These are phyloP conservation scores for Ctenosaura bakeri DNA, from an alignment of 2,797 vertebrate genomes.

Conservation along the genomic window DNA sequence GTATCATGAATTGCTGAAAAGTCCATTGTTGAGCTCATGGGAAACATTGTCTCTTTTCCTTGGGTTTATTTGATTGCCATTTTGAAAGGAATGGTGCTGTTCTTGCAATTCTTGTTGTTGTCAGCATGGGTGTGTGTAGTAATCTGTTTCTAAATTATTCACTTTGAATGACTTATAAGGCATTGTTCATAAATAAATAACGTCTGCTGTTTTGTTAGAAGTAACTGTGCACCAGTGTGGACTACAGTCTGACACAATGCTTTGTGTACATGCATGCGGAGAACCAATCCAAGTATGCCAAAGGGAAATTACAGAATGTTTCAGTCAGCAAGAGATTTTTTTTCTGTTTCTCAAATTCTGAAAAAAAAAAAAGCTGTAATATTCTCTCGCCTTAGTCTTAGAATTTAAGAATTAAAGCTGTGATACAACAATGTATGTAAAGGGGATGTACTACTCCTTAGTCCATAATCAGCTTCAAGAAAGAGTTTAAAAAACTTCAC, in stretches of 20 bases:
- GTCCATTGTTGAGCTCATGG: background rate
- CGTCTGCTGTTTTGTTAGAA: conserved; percentile 31
- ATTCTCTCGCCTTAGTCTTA: conserved; percentile 35
- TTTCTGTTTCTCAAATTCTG: conserved; percentile 24
- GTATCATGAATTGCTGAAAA: background rate
- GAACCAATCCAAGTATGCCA: rapidly evolving
- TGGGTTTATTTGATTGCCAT: background rate
- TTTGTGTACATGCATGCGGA: background rate
- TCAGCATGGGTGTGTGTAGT: background rate
- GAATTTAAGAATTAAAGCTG: rapidly evolving
- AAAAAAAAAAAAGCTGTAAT: background rate
- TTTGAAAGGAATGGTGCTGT: conserved; percentile 13
- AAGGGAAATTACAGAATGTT: rapidly evolving
- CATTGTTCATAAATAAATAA: conserved; percentile 42
- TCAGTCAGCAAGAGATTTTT: background rate
- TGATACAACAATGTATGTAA: no score
- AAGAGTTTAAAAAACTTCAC: background rate
- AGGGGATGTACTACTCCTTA: background rate
- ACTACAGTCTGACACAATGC: conserved; percentile 6
- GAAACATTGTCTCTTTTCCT: background rate
- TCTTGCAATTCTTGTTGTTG: background rate
- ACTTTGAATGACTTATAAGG: conserved; percentile 40
- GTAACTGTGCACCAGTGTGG: conserved; percentile 51
- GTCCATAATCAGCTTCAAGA: rapidly evolving
- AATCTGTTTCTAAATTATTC: conserved; percentile 20